These are phyloP conservation scores for Gymnobelideus leadbeateri DNA, from an alignment of 2,113 vertebrate genomes.

Conservation along the genomic window DNA sequence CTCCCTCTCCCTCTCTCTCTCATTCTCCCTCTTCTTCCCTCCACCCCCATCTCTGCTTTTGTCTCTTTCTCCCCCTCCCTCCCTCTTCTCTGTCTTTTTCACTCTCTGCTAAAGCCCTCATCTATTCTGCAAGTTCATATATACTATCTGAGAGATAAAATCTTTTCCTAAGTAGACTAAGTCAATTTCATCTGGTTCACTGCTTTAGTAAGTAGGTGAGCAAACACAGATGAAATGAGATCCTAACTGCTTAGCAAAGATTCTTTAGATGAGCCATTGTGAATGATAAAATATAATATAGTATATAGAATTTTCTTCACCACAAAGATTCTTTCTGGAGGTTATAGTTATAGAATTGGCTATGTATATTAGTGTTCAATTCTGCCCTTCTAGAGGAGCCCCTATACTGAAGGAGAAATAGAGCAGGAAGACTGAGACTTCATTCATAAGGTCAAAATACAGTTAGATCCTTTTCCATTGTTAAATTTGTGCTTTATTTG, in stretches of 20 bases:
- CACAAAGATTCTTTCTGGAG: neutral
- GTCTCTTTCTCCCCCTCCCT: neutral
- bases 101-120: neutral
- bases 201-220: conserved; percentile 68
- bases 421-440: neutral
- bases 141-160: conserved; percentile 81
- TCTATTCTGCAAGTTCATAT: conserved; percentile 70
- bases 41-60: neutral
- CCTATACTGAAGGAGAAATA: neutral
- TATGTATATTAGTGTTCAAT: neutral
- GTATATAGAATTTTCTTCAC: neutral
- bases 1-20: neutral
- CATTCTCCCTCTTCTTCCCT: neutral
- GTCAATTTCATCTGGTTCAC: conserved; percentile 77
- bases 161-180: conserved; percentile 77
- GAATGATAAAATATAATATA: neutral
- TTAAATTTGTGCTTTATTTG: neutral
- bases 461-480: neutral
- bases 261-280: neutral
- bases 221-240: conserved; percentile 75
- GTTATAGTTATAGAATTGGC: neutral
- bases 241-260: neutral
- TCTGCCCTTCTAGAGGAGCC: neutral
- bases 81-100: neutral
- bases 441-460: neutral